Conservation (phyloP, 2,797 vertebrate genomes). For the Pseudomugil gertrudae region DNA sequence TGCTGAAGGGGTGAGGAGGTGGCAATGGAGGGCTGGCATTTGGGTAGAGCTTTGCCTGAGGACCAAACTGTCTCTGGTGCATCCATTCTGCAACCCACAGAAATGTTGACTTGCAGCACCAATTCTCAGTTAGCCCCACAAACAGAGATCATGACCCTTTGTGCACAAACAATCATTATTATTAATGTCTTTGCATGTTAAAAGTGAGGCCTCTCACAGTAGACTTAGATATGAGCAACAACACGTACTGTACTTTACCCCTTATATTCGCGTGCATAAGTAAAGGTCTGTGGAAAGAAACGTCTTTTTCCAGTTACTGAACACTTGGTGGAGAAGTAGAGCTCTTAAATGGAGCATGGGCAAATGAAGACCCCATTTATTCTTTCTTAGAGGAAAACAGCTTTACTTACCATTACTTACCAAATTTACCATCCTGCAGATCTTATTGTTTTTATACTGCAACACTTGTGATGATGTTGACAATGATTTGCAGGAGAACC, state of each 20-base stretch:
- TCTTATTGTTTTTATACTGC: no score
- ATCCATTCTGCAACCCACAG: conserved; percentile 69
- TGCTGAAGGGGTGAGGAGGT: conserved; percentile 65
- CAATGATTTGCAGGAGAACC: no score
- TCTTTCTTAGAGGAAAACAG: background rate
- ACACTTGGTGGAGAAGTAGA: background rate
- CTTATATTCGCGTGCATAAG: background rate
- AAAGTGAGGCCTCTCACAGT: conserved; percentile 22
- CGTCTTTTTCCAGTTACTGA: background rate
- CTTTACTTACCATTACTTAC: background rate
- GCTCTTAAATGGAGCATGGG: background rate
- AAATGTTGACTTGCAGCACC: conserved; percentile 39
- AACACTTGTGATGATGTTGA: no score
- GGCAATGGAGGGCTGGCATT: conserved; percentile 63
- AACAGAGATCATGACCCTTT: conserved; percentile 59
- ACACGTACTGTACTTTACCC: background rate
- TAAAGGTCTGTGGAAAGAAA: background rate
- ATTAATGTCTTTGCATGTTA: conserved; percentile 51
- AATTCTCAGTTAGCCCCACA: conserved; percentile 55
- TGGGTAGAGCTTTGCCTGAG: conserved; percentile 72
- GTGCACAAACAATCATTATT: conserved; percentile 50
- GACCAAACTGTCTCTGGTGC: conserved; percentile 67
- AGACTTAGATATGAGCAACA: conserved; percentile 16
- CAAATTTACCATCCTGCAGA: no score
- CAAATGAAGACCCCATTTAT: background rate